Conservation (phyloP, 2,797 vertebrate species). For the Sciaenops ocellatus region DNA sequence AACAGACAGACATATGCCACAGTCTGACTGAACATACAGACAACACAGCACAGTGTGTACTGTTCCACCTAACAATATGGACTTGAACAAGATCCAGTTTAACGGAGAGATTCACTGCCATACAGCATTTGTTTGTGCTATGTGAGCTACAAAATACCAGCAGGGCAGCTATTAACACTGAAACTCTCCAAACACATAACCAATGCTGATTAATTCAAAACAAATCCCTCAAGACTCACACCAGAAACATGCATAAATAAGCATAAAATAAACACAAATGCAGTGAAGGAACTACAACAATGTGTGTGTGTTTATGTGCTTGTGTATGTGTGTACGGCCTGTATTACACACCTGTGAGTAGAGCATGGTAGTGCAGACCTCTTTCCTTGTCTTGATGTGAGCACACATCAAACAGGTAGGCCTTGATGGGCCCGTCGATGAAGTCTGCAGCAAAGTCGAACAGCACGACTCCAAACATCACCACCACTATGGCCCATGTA, state of each 20-base stretch:
- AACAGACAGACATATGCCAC: background rate
- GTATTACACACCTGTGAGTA: slow-evolving; percentile 92
- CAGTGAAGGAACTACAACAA: background rate
- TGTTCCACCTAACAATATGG: background rate
- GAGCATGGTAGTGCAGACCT: slow-evolving; percentile 96
- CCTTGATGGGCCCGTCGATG: slow-evolving; percentile 98
- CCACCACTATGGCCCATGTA: slow-evolving; percentile 90
- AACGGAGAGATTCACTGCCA: background rate
- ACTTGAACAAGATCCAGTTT: background rate
- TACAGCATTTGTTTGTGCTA: background rate
- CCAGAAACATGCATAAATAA: background rate
- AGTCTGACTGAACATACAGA: background rate
- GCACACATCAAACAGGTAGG: slow-evolving; percentile 98
- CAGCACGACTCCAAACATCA: slow-evolving; percentile 96
- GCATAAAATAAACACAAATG: background rate
- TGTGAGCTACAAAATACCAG: background rate
- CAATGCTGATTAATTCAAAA: background rate
- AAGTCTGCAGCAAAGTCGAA: slow-evolving; percentile 99
- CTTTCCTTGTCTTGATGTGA: slow-evolving; percentile 93
- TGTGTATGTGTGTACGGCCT: background rate
- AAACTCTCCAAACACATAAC: background rate
- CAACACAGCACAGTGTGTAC: background rate
- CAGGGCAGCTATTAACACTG: background rate
- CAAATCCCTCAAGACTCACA: background rate
- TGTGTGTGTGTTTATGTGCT: background rate